These are phyloP conservation scores for Halcyon senegalensis DNA, from an alignment of 2,113 vertebrate species.

Conservation along the genomic window DNA sequence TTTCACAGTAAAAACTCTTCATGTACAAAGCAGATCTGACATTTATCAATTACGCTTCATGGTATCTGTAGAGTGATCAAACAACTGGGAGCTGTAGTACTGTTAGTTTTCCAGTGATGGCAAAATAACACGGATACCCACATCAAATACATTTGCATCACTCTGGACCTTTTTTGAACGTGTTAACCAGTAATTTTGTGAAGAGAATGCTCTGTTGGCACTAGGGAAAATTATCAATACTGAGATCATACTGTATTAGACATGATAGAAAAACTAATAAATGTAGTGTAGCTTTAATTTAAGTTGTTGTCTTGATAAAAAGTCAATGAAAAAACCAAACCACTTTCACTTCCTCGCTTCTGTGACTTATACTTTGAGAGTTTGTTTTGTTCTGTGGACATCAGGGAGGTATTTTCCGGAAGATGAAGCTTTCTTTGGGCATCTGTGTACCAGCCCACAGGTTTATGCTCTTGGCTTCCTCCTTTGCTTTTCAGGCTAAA, in stretches of 20 bases:
- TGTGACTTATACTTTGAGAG: neutral
- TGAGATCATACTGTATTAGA: neutral
- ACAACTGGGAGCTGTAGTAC: neutral
- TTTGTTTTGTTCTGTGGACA: neutral
- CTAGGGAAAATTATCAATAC: neutral
- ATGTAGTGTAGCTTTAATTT: neutral
- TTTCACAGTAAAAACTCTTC: slow-evolving; percentile 52
- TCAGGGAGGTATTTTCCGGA: neutral
- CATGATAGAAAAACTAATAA: neutral
- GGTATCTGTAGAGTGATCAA: slow-evolving; percentile 29
- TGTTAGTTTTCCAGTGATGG: neutral
- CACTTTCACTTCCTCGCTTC: neutral
- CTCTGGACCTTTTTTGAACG: neutral
- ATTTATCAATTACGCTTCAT: slow-evolving; percentile 54
- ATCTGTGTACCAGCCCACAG: neutral
- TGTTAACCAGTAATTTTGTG: neutral
- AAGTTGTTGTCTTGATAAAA: neutral
- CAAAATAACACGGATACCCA: neutral
- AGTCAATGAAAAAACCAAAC: neutral
- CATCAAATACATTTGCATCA: neutral
- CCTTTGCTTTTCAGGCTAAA: neutral
- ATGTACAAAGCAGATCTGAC: slow-evolving; percentile 54
- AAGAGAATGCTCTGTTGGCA: neutral
- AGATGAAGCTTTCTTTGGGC: neutral
- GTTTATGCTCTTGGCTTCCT: neutral